phyloP scores from a whole-genome alignment of 2,888 invertebrate genomes.

The Mesoligia furuncula region DNA sequence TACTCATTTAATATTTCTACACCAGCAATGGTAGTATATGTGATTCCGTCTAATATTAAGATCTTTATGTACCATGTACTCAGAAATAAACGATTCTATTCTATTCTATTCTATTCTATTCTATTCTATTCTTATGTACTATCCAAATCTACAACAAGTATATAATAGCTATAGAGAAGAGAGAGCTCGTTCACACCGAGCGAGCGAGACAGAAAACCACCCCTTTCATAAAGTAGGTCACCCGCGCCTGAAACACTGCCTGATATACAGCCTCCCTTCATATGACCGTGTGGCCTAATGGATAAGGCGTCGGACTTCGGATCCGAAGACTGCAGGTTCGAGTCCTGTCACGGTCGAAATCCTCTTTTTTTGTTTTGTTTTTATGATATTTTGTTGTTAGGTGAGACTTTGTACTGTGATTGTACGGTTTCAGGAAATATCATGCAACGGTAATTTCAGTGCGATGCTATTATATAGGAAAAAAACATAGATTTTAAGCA shows the following conservation, averaged over 20 bases:
- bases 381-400: neutral
- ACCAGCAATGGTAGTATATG: too few relatives aligned
- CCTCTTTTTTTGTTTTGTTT: conserved; percentile 23
- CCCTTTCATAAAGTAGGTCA: conserved; percentile 52
- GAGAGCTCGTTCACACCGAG: neutral
- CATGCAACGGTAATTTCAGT: too few relatives aligned
- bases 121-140: too few relatives aligned
- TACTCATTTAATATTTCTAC: too few relatives aligned
- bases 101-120: too few relatives aligned
- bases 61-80: too few relatives aligned
- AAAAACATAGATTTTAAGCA: neutral
- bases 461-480: neutral
- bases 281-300: conserved; percentile 92
- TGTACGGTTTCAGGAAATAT: neutral
- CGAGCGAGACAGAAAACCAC: conserved; percentile 15
- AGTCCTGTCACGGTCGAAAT: conserved; percentile 90
- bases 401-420: neutral
- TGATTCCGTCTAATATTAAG: too few relatives aligned
- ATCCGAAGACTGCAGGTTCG: conserved; percentile 94
- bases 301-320: conserved; percentile 94
- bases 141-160: neutral
- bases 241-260: conserved; percentile 34
- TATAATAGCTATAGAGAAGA: too few relatives aligned
- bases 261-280: conserved; percentile 27
- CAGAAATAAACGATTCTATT: too few relatives aligned